These are phyloP conservation scores for Lochmaea capreae DNA, from an alignment of 2,888 invertebrate genomes.

Conservation along the genomic window DNA sequence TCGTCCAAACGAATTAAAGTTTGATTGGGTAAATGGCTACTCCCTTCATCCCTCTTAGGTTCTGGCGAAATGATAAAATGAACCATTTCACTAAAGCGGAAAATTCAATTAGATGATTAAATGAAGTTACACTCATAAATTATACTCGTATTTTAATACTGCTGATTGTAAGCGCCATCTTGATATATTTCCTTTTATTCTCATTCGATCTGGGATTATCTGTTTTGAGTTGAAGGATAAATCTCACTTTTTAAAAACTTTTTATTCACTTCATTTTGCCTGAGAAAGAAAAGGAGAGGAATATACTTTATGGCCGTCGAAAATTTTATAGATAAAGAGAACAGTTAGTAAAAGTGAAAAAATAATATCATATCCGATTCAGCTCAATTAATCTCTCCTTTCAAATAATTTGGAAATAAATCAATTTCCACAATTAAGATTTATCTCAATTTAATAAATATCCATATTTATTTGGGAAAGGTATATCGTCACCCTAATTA, in stretches of 20 bases:
- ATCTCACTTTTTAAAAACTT: neutral
- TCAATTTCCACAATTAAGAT: too few species aligned
- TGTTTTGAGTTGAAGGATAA: neutral
- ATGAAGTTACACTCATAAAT: constrained; percentile 50
- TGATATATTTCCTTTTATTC: neutral
- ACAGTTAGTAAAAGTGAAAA: too few species aligned
- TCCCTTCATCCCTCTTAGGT: constrained; percentile 33
- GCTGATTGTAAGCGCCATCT: constrained; percentile 37
- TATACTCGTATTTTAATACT: constrained; percentile 38
- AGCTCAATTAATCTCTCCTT: too few species aligned
- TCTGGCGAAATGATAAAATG: constrained; percentile 45
- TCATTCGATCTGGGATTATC: neutral
- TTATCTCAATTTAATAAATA: too few species aligned
- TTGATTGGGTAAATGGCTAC: constrained; percentile 56
- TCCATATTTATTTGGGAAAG: too few species aligned
- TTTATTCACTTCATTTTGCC: neutral
- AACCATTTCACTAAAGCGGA: constrained; percentile 45
- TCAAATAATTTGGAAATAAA: too few species aligned
- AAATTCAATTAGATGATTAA: constrained; percentile 53
- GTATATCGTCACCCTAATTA: too few species aligned
- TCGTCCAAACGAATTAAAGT: constrained; percentile 55
- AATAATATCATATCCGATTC: too few species aligned
- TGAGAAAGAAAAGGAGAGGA: too few species aligned
- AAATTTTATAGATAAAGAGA: too few species aligned
- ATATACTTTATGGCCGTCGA: too few species aligned